Conservation (phyloP, 2,888 invertebrate species). For the Drosophila buzzatii region DNA sequence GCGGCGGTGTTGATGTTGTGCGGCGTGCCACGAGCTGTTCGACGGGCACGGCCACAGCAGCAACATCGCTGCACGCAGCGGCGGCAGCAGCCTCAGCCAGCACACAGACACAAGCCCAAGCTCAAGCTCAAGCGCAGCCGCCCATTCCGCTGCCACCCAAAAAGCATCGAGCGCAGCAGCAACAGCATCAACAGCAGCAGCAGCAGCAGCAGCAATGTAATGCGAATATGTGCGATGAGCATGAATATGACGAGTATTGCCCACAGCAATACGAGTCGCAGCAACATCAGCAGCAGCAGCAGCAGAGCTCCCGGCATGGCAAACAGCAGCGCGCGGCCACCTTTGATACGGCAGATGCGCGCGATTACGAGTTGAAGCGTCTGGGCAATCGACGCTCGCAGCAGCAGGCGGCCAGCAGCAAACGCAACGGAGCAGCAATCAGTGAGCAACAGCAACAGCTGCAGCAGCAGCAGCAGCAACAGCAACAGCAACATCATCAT, state of each 20-base stretch:
- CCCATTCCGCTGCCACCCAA: constrained; percentile 76
- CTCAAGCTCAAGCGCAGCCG: constrained; percentile 48
- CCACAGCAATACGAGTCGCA: constrained; percentile 68
- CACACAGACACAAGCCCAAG: constrained; percentile 46
- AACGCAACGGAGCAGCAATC: constrained; percentile 71
- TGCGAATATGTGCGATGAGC: constrained; percentile 83
- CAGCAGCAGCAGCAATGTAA: constrained; percentile 63
- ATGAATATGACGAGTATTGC: constrained; percentile 84
- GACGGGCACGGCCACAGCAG: constrained; percentile 71
- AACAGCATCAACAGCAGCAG: constrained; percentile 44
- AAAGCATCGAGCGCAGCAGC: constrained; percentile 66
- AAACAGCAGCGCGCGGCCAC: constrained; percentile 81
- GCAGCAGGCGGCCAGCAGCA: constrained; percentile 80
- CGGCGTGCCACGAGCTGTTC: constrained; percentile 79
- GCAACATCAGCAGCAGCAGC: constrained; percentile 36
- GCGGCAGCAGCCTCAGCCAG: constrained; percentile 70
- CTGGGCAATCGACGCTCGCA: constrained; percentile 82
- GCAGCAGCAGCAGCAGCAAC: constrained; percentile 41
- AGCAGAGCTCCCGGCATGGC: constrained; percentile 44
- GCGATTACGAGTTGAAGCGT: constrained; percentile 84
- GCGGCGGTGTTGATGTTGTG: constrained; percentile 85
- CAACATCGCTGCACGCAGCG: constrained; percentile 79
- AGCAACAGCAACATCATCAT: constrained; percentile 57
- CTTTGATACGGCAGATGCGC: constrained; percentile 83
- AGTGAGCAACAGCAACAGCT: constrained; percentile 62